Conservation (phyloP, 1,140 invertebrate genomes). For the Caenorhabditis briggsae region DNA sequence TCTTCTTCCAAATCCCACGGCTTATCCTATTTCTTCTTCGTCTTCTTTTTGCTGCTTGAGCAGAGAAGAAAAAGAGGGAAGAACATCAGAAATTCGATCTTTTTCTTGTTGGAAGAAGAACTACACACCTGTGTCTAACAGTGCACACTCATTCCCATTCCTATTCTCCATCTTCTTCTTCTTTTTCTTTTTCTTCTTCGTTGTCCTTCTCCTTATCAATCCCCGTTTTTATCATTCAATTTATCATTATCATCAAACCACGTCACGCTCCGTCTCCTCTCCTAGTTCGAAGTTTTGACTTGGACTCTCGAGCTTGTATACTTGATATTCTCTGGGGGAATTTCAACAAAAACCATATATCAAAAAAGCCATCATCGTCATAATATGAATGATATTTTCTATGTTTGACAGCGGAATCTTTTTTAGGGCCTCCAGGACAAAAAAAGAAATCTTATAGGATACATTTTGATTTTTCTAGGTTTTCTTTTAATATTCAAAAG, state of each 20-base stretch:
- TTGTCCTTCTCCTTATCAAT: not conserved
- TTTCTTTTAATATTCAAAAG: no score
- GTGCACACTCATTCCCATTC: conserved; percentile 36
- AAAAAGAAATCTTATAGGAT: no score
- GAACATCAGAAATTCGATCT: conserved; percentile 23
- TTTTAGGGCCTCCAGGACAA: not conserved
- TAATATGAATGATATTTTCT: conserved; percentile 22
- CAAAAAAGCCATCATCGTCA: conserved; percentile 11
- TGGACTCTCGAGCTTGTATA: not conserved
- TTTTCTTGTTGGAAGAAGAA: not conserved
- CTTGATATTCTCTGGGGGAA: not conserved
- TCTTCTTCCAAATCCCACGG: conserved; percentile 40
- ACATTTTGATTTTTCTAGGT: no score
- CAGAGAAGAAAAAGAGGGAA: conserved; percentile 9
- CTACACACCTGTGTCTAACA: conserved; percentile 14
- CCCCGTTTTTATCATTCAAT: conserved; percentile 21
- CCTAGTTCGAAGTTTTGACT: not conserved
- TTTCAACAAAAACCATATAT: not conserved
- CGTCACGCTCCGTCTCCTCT: not conserved
- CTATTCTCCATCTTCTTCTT: not conserved
- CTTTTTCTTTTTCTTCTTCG: not conserved
- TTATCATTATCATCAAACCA: conserved; percentile 46
- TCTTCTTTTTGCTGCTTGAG: conserved; percentile 7
- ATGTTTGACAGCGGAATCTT: not conserved
- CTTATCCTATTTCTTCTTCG: conserved; percentile 7